Conservation (phyloP, 2,888 invertebrate species). For the Ligdia adustata region DNA sequence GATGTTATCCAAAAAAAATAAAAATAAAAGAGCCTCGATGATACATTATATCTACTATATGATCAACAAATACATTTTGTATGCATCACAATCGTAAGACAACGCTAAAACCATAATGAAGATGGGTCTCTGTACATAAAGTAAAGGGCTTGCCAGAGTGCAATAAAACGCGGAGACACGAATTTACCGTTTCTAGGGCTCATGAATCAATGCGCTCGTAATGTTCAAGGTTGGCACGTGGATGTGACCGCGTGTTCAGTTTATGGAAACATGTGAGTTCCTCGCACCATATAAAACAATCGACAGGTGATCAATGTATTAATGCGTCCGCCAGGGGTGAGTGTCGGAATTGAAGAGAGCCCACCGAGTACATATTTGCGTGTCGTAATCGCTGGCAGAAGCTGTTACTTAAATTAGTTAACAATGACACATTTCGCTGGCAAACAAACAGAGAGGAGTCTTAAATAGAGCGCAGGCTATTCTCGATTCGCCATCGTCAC, state of each 20-base stretch:
- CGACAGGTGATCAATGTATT: slow-evolving; percentile 31
- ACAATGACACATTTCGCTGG: slow-evolving; percentile 84
- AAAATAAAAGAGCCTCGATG: too few relatives aligned
- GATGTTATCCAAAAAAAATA: too few relatives aligned
- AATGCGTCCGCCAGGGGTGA: slow-evolving; percentile 35
- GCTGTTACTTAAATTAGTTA: slow-evolving; percentile 83
- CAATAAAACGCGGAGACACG: slow-evolving; percentile 53
- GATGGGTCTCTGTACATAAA: slow-evolving; percentile 28
- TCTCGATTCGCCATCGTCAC: slow-evolving; percentile 76
- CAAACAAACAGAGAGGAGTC: slow-evolving; percentile 80
- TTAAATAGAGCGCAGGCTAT: slow-evolving; percentile 81
- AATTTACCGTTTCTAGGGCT: slow-evolving; percentile 56
- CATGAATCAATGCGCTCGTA: slow-evolving; percentile 63
- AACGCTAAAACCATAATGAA: slow-evolving; percentile 29
- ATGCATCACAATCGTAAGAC: slow-evolving; percentile 8
- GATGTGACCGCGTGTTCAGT: slow-evolving; percentile 26
- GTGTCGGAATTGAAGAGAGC: slow-evolving; percentile 50
- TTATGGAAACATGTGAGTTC: slow-evolving; percentile 21
- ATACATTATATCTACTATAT: too few relatives aligned
- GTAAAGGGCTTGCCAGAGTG: slow-evolving; percentile 44
- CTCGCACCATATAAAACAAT: slow-evolving; percentile 17
- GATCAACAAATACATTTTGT: neutral
- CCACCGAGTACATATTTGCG: slow-evolving; percentile 51
- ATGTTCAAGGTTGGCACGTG: slow-evolving; percentile 44
- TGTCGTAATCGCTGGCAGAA: slow-evolving; percentile 81